These are phyloP conservation scores for Paradoxurus hermaphroditus DNA, from an alignment of 2,113 vertebrate species.

Conservation along the genomic window DNA sequence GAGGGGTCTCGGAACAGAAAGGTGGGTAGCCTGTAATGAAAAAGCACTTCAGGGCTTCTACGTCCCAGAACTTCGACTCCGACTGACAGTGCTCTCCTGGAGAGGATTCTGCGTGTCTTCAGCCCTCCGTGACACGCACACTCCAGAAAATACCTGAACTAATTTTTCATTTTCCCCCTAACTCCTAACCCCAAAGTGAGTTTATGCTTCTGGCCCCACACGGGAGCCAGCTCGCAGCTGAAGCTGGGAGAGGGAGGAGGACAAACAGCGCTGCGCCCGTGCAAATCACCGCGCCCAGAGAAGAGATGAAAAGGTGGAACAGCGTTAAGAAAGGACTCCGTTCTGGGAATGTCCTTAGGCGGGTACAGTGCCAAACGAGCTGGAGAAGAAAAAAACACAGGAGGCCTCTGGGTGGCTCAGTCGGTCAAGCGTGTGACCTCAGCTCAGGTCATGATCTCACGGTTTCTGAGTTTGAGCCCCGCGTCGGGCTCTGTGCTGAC, in stretches of 20 bases:
- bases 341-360: background rate
- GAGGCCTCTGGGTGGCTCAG: too few relatives aligned
- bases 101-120: background rate
- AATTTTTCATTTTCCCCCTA: background rate
- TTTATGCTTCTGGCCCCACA: background rate
- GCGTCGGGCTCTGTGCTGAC: too few relatives aligned
- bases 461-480: too few relatives aligned
- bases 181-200: background rate
- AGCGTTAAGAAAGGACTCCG: background rate
- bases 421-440: too few relatives aligned
- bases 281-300: background rate
- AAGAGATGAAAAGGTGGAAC: background rate
- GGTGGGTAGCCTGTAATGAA: slow-evolving; percentile 93
- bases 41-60: slow-evolving; percentile 19
- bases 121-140: background rate
- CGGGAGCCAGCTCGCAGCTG: background rate
- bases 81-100: background rate
- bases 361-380: background rate
- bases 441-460: too few relatives aligned
- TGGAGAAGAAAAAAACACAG: background rate
- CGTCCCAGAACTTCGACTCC: background rate
- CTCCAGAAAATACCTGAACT: background rate
- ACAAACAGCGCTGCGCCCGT: background rate
- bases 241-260: background rate
- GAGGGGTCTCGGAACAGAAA: slow-evolving; percentile 98